These are phyloP conservation scores for Serinus canaria DNA, from an alignment of 2,113 vertebrate species.

Conservation along the genomic window DNA sequence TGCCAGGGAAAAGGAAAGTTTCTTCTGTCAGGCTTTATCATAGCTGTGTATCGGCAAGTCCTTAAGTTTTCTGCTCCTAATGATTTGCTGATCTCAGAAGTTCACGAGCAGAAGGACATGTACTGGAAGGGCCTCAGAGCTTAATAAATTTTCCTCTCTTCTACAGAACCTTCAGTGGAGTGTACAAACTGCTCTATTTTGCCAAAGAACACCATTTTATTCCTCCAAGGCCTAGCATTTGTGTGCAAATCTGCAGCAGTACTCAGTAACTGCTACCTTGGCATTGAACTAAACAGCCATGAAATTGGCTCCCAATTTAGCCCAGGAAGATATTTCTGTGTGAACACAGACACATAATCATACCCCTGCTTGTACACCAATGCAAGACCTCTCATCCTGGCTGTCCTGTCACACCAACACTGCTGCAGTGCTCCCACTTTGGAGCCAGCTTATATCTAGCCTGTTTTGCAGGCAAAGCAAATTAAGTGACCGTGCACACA, in stretches of 20 bases:
- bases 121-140: not conserved
- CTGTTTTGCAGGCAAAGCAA: not conserved
- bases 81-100: not conserved
- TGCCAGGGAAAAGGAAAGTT: not conserved
- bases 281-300: not conserved
- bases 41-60: not conserved
- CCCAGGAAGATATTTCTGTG: not conserved
- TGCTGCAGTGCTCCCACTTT: not conserved
- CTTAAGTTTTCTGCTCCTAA: not conserved
- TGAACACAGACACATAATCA: not conserved
- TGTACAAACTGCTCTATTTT: not conserved
- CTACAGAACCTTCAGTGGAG: not conserved
- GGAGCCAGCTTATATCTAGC: not conserved
- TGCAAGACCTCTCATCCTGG: not conserved
- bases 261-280: not conserved
- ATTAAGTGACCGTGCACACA: not conserved
- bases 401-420: not conserved
- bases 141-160: not conserved
- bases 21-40: not conserved
- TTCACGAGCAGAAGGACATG: not conserved
- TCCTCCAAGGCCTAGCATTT: not conserved
- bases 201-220: not conserved
- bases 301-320: not conserved
- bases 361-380: not conserved
- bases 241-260: not conserved